Conservation (phyloP, 2,113 vertebrate genomes). For the Chloebia gouldiae region DNA sequence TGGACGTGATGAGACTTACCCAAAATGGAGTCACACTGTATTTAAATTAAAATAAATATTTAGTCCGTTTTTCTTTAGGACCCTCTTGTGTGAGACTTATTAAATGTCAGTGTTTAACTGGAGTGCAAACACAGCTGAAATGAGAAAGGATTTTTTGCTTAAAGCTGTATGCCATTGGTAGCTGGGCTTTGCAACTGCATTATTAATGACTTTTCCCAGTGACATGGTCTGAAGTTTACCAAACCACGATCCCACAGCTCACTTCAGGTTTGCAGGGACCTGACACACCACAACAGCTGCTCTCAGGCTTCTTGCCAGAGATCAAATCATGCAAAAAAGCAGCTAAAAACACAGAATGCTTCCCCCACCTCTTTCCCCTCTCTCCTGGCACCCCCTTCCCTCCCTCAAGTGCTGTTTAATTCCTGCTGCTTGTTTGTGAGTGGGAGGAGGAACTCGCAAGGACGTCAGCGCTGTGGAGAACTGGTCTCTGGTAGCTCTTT, state of each 20-base stretch:
- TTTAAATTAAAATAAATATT: conserved; percentile 58
- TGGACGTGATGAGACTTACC: not conserved
- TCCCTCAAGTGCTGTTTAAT: not conserved
- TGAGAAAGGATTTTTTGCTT: not conserved
- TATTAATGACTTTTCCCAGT: conserved; percentile 1
- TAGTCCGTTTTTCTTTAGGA: not conserved
- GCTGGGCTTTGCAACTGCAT: not conserved
- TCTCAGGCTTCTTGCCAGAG: not conserved
- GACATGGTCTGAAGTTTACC: conserved; percentile 12
- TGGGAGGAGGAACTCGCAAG: not conserved
- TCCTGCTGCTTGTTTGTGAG: not conserved
- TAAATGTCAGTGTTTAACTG: conserved; percentile 42
- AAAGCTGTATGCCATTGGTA: not conserved
- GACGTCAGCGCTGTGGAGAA: not conserved
- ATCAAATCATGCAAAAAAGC: not conserved
- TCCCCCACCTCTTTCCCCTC: rapidly evolving
- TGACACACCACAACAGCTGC: not conserved
- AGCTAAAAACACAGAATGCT: not conserved
- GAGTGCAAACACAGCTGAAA: conserved; percentile 47
- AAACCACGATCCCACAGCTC: not conserved
- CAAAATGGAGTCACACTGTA: conserved; percentile 19
- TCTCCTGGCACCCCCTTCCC: rapidly evolving
- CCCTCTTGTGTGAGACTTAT: conserved; percentile 27
- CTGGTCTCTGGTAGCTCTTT: not conserved
- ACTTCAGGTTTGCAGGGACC: not conserved